These are phyloP conservation scores for Tiaroga cobitis DNA, from an alignment of 2,797 vertebrate genomes.

Conservation along the genomic window DNA sequence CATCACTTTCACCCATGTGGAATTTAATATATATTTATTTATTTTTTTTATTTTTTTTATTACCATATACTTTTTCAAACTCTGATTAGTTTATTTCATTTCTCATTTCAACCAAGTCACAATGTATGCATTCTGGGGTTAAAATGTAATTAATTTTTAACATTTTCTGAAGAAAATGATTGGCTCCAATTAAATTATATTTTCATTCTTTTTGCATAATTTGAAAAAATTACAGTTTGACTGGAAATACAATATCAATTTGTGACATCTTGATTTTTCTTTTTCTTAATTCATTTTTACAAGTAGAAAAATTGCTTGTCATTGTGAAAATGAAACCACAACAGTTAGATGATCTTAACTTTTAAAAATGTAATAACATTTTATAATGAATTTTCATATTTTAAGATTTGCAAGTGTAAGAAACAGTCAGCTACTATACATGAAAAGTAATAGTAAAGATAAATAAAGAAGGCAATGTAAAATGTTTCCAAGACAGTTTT, in stretches of 20 bases:
- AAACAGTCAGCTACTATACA: background rate
- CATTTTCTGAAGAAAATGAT: background rate
- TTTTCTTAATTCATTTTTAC: background rate
- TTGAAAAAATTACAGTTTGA: background rate
- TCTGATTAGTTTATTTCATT: background rate
- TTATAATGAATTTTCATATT: background rate
- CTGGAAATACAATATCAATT: background rate
- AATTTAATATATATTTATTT: too few species aligned
- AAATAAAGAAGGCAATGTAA: conserved; percentile 8
- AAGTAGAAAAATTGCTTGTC: background rate
- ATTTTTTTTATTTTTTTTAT: too few species aligned
- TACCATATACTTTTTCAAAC: background rate
- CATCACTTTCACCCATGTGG: background rate
- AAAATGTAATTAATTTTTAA: background rate
- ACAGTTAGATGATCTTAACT: background rate
- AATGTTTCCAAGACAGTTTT: conserved; percentile 2
- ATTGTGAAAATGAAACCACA: background rate
- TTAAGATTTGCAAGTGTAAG: background rate
- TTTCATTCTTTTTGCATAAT: background rate
- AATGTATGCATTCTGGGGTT: background rate
- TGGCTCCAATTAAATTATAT: background rate
- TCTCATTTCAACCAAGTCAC: background rate
- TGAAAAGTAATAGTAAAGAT: background rate
- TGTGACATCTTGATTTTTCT: background rate
- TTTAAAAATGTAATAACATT: background rate